Evolutionary conservation across 2,113 vertebrate species (phyloP).

Genomic region (Heptranchias perlo): DNA sequence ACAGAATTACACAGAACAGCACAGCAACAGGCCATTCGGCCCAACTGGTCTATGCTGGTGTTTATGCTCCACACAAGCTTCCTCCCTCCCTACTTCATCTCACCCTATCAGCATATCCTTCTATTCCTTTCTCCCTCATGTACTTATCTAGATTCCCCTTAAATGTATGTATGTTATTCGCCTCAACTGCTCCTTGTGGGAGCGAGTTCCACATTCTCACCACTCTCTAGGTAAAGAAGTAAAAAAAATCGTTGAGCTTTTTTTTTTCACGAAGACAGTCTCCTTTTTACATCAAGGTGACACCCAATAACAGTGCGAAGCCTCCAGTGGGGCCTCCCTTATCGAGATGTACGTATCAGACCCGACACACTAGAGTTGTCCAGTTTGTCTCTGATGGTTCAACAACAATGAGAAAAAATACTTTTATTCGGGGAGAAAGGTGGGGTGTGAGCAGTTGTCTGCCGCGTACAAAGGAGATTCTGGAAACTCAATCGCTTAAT

Average conservation of each 20-base stretch:
- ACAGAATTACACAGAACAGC: no score
- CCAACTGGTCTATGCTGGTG: no score
- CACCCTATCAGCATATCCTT: no score
- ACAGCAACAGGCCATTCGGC: no score
- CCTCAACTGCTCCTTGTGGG: no score
- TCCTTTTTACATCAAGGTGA: slow-evolving; percentile 64
- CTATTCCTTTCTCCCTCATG: no score
- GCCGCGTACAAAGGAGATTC: slow-evolving; percentile 55
- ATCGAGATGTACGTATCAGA: slow-evolving; percentile 50
- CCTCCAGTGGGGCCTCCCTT: slow-evolving; percentile 51
- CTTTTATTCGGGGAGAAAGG: slow-evolving; percentile 42
- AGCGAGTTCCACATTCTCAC: no score
- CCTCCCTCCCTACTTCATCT: no score
- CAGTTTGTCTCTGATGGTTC: slow-evolving; percentile 53
- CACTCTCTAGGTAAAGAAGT: neutral
- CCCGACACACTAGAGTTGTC: slow-evolving; percentile 61
- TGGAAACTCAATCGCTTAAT: slow-evolving; percentile 68
- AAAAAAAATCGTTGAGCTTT: neutral
- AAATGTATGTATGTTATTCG: no score
- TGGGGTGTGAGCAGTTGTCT: slow-evolving; percentile 48
- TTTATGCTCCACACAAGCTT: no score
- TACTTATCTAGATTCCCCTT: no score
- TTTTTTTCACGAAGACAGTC: neutral
- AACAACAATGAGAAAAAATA: slow-evolving; percentile 44
- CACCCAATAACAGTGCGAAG: slow-evolving; percentile 58